Percentiles rank a stretch among this genome's conserved stretches.
phyloP scores from a whole-genome alignment of 2,888 invertebrate genomes.

The Pollenia griseotomentosa region DNA sequence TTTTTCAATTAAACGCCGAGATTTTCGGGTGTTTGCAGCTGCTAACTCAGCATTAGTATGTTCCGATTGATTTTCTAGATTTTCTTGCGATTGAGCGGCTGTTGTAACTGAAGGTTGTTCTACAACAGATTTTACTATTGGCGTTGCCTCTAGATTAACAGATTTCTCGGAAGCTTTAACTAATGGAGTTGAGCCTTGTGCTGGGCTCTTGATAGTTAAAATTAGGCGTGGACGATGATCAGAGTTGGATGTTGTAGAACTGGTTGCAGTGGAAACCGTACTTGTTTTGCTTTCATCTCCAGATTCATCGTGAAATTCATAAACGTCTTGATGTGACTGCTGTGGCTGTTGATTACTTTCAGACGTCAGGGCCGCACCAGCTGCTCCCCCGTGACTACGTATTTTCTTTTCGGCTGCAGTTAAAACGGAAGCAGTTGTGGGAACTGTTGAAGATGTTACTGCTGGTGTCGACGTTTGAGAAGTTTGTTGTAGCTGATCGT shows the following conservation, averaged over 20 bases:
- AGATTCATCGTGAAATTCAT: constrained; percentile 96
- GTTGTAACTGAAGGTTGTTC: constrained; percentile 46
- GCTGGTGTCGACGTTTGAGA: constrained; percentile 12
- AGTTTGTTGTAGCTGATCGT: constrained; percentile 43
- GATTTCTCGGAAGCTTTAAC: constrained; percentile 75
- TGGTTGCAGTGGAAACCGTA: constrained; percentile 9
- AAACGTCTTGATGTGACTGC: constrained; percentile 88
- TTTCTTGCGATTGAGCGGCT: constrained; percentile 61
- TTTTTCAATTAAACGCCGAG: constrained; percentile 91
- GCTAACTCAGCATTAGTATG: constrained; percentile 38
- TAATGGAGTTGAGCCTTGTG: constrained; percentile 75
- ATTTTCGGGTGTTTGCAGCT: constrained; percentile 89
- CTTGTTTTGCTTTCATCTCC: constrained; percentile 87
- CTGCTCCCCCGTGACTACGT: constrained; percentile 78
- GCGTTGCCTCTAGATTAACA: constrained; percentile 11
- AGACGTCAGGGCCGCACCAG: constrained; percentile 32
- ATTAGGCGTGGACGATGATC: constrained; percentile 89
- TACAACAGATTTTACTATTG: not conserved
- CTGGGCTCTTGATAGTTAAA: constrained; percentile 91
- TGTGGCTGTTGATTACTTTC: constrained; percentile 82
- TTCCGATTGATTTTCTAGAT: constrained; percentile 60
- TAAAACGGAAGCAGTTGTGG: constrained; percentile 53
- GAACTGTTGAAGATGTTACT: constrained; percentile 44
- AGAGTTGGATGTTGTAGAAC: constrained; percentile 32
- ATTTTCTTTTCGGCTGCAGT: constrained; percentile 83